phyloP scores from a whole-genome alignment of 2,888 invertebrate genomes.

The Myopa tessellatipennis region DNA sequence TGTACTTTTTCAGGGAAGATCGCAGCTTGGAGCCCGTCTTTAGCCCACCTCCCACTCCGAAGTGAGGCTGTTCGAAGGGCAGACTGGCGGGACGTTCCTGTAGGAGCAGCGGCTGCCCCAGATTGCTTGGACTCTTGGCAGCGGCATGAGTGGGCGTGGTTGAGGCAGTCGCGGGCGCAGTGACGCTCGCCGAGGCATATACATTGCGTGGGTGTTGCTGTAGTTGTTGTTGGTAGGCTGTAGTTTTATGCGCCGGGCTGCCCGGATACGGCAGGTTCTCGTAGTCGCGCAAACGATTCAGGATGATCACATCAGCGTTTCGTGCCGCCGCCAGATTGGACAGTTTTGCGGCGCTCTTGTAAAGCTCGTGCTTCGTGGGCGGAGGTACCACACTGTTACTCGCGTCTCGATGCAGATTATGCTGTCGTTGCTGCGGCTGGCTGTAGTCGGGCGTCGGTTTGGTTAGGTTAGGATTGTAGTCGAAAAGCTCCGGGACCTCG shows the following conservation, averaged over 20 bases:
- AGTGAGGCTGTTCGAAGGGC: conserved; percentile 68
- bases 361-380: conserved; percentile 60
- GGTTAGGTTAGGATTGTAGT: conserved; percentile 55
- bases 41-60: conserved; percentile 40
- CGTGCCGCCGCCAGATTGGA: conserved; percentile 48
- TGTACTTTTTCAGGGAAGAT: conserved; percentile 82
- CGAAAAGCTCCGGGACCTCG: conserved; percentile 67
- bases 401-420: conserved; percentile 43
- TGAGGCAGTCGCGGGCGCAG: conserved; percentile 25
- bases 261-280: conserved; percentile 57
- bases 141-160: conserved; percentile 44
- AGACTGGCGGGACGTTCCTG: conserved; percentile 65
- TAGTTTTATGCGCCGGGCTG: conserved; percentile 57
- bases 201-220: conserved; percentile 42
- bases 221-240: conserved; percentile 41
- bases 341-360: conserved; percentile 60
- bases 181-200: not conserved
- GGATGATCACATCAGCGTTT: conserved; percentile 40
- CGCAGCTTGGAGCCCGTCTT: conserved; percentile 74
- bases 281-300: conserved; percentile 61
- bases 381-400: conserved; percentile 47
- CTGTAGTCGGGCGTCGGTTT: conserved; percentile 40
- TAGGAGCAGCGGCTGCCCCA: conserved; percentile 49
- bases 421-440: conserved; percentile 39
- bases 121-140: conserved; percentile 37